Base-by-base conservation (phyloP, 2,888 invertebrate genomes). In the Drosophila pullipes region DNA sequence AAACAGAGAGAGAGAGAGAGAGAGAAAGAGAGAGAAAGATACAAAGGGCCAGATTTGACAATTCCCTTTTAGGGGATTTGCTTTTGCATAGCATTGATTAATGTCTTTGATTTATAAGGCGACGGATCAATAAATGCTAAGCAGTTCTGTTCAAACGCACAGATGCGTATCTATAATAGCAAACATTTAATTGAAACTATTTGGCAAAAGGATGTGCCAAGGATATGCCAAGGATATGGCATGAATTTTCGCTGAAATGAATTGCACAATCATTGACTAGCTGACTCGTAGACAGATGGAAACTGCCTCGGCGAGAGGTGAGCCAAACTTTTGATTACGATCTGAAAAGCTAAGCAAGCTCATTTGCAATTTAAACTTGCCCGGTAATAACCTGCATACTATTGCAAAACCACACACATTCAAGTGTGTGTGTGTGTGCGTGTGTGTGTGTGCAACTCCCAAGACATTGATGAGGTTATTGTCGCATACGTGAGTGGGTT, bases 401-500 rank as follows among this genome's bases (percentile, higher is more conserved):
- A 44, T 39, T 76, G 39, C 70, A 82, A 50, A 53, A 31, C 10
- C 49, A 66, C 37, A 53, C 5, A 11, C 22, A 30, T 13, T 28
- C 13, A 30, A 16, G 18, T 7, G 25, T 25, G 35, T 16, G 13
- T 35, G 22, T 10, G 22, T 18, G 37, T 30, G 30, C 6, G 30
- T 30, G 30, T 33, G 33, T 53, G 13, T n/a, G 31, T n/a, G 49
- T 47, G 25, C 9, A 18, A 65, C 41, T 68, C 50, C 41, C 39
- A n/a, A 71, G 79, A 68, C 76, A 85, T 83, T 74, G 79, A 86
- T 86, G 78, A 75, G 81, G 81, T 81, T 85, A 81, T 81, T 83
- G 82, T 80, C 77, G 70, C 64, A 72, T 55, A 78, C 73, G 78
- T 74, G 73, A 69, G 74, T 68, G 47, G 60, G 41, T 50, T 53